Base-by-base conservation (phyloP, 2,888 invertebrate genomes). In the Metalampra italica region DNA sequence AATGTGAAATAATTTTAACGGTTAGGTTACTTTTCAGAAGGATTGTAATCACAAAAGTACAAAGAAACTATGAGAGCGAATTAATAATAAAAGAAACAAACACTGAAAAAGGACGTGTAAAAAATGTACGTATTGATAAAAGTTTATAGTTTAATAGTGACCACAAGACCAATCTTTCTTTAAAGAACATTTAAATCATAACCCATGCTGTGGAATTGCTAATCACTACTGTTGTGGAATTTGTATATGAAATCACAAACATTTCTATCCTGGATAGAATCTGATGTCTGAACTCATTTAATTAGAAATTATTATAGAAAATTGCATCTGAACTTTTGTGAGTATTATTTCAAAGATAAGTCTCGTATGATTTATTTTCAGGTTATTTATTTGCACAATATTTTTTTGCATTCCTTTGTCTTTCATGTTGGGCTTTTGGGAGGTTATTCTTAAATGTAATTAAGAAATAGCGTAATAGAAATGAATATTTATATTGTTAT, bases 11-110 rank as follows among this genome's bases (percentile, higher is more conserved):
- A 71, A 71, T 74, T 70, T 75, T 75, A 77, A 77, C 57, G 59
- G 71, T 77, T 78, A 82, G 76, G 73, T 81, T 78, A 79, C 71
- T 75, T 75, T 74, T 74, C 67, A 66, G 71, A 67, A 65, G 73
- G 68, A 74, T 71, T 70, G 74, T 77, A 75, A 81, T 77, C 71
- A 75, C 69, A 76, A 80, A 82, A 85, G 85, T 85, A 85, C 85
- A 85, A 85, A 85, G 77, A 70, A 71, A 71, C 75, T 70, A 68
- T 73, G 75, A 74, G 64, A 72, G 78, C 69, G 64, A 68, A 68
- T 59, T 65, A 71, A 64, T 66, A 65, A 68, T 66, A 66, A 65
- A 65, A 65, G 61, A 58, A 56, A 58, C 65, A 60, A 64, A 71
- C 66, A 72, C 57, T 65, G 62, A 66, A 66, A n/a, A 66, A 66